Conservation (phyloP, 2,797 vertebrate genomes). For the Chanos chanos region DNA sequence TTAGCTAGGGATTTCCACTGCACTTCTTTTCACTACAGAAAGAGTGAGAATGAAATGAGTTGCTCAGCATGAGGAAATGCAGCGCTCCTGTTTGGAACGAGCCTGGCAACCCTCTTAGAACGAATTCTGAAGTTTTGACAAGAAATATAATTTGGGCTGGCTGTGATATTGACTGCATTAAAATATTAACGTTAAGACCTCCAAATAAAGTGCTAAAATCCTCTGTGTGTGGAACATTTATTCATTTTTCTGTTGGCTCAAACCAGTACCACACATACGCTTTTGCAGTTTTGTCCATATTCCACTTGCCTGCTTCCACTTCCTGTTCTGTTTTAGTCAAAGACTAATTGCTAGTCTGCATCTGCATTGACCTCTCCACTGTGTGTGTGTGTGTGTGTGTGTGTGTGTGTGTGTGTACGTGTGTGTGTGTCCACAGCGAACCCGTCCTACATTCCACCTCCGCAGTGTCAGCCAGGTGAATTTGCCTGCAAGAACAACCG, state of each 20-base stretch:
- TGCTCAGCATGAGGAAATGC: not conserved
- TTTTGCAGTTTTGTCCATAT: too few species aligned
- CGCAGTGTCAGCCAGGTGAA: conserved; percentile 83
- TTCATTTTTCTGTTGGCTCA: too few species aligned
- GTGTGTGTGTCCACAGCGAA: conserved; percentile 71
- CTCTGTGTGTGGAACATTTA: too few species aligned
- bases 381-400: conserved; percentile 4
- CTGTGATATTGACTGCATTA: too few species aligned
- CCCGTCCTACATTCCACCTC: conserved; percentile 80
- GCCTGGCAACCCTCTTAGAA: too few species aligned
- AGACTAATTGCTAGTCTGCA: not conserved
- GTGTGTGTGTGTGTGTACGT: conserved; percentile 25
- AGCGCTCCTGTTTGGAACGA: too few species aligned
- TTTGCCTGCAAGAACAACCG: conserved; percentile 91
- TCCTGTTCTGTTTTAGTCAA: not conserved
- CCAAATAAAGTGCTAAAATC: too few species aligned
- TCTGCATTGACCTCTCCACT: not conserved
- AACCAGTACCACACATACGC: too few species aligned
- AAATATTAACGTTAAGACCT: too few species aligned
- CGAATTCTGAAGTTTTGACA: too few species aligned
- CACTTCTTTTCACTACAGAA: not conserved
- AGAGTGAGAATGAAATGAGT: not conserved
- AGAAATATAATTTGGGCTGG: too few species aligned
- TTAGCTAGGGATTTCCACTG: not conserved
- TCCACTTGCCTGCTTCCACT: too few species aligned